phyloP scores from a whole-genome alignment of 2,113 vertebrate species.

The Dipodomys ordii region DNA sequence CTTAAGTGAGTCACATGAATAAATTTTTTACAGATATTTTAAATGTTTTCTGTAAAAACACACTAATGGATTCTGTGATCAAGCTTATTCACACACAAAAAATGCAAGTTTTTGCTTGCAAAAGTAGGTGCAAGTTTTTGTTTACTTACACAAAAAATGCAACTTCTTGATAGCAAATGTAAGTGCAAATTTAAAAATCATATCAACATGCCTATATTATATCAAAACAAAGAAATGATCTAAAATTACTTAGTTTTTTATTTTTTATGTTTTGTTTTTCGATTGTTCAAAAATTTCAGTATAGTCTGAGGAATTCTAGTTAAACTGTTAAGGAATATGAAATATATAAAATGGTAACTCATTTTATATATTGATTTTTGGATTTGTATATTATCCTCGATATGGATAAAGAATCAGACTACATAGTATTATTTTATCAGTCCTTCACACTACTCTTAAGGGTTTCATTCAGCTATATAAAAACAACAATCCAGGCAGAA shows the following conservation, averaged over 20 bases:
- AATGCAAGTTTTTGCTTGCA: neutral
- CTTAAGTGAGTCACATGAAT: neutral
- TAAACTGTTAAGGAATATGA: neutral
- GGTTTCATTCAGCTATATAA: neutral
- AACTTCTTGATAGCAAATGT: neutral
- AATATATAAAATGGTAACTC: neutral
- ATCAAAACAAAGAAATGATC: neutral
- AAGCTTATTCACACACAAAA: neutral
- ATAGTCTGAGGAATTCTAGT: neutral
- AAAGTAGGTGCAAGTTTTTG: neutral
- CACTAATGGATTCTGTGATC: neutral
- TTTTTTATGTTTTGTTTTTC: neutral
- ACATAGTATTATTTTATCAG: neutral
- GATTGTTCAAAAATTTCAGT: neutral
- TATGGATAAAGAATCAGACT: neutral
- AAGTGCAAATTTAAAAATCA: slow-evolving; percentile 8
- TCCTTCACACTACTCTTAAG: neutral
- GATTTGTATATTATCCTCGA: neutral
- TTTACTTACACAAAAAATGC: neutral
- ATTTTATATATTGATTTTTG: neutral
- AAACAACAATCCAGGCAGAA: slow-evolving; percentile 12
- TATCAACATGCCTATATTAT: neutral
- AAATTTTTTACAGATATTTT: neutral
- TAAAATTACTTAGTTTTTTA: neutral
- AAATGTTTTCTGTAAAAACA: neutral